phyloP scores from a whole-genome alignment of 1,140 invertebrate genomes.

The Lamellibrachia luymesi region DNA sequence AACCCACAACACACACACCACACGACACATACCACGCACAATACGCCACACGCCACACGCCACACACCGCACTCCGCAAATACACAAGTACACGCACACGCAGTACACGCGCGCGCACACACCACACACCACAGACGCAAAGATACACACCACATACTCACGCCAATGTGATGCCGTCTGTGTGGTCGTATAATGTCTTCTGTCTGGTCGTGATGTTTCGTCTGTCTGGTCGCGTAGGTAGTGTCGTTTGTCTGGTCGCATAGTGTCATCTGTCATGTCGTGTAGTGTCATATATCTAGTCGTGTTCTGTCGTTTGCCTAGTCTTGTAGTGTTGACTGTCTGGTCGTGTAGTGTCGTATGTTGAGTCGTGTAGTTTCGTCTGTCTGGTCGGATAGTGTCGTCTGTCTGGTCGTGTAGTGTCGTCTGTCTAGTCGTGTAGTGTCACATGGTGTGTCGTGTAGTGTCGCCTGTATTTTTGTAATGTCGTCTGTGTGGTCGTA shows the following conservation, averaged over 20 bases:
- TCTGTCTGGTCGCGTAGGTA: background rate
- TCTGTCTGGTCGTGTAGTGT: background rate
- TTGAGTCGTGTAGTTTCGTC: background rate
- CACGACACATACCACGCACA: too few relatives aligned
- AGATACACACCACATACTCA: conserved; percentile 2
- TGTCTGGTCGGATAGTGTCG: background rate
- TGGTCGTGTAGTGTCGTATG: background rate
- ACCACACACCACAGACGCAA: background rate
- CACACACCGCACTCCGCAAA: too few relatives aligned
- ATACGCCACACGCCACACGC: too few relatives aligned
- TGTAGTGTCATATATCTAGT: background rate
- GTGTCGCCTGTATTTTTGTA: background rate
- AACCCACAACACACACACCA: too few relatives aligned
- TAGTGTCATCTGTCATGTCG: background rate
- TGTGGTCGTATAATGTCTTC: background rate
- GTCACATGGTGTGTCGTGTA: background rate
- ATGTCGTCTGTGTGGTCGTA: background rate
- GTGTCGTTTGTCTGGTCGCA: background rate
- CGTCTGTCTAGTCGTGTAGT: background rate
- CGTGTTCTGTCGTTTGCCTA: background rate
- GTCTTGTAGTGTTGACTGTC: background rate
- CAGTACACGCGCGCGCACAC: too few relatives aligned
- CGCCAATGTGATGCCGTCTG: background rate
- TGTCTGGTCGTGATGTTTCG: background rate
- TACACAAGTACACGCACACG: too few relatives aligned